Evolutionary conservation across 2,888 invertebrate species (phyloP), one percentile per base, ranked within the genome.

Genomic region (Suillia variegata): DNA sequence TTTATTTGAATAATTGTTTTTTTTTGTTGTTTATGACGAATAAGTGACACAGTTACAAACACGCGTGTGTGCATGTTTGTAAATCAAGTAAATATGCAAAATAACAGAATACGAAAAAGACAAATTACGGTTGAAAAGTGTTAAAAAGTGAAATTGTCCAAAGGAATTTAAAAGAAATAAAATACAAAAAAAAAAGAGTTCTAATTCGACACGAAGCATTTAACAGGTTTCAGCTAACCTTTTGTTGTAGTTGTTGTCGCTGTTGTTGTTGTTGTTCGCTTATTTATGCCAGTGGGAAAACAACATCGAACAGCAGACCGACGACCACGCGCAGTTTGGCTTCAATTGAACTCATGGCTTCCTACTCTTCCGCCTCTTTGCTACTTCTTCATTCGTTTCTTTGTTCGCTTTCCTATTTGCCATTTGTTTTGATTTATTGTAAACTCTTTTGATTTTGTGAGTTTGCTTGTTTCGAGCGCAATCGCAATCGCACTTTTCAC

Each of bases 141-240:
- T 38, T 38, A n/a, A 13, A 8, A 38, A 38, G 38, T 38, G n/a
- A 13, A 38, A 38, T 38, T 38, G 6, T 38, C 38, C 4, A 38
- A 38, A 38, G n/a, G 38, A n/a, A n/a, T n/a, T 38, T 4, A n/a
- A 38, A n/a, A 38, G 38, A 38, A 38, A 38, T n/a, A n/a, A 38
- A 3, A 4, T 8, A 12, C 38, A 13, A 38, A n/a, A 38, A 38
- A 38, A n/a, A 4, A n/a, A 38, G 4, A 38, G 38, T 38, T 38
- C 38, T 38, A n/a, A 8, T 5, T 26, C n/a, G 38, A n/a, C n/a
- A 8, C n/a, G n/a, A n/a, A 38, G 13, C 13, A n/a, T 3, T 38
- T 38, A 38, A 38, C 38, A 38, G 38, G 38, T 38, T 38, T n/a
- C 38, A 38, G 4, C n/a, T 38, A 38, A 38, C 38, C 38, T 38